Evolutionary conservation across 2,797 vertebrate genomes (phyloP), one percentile per base, ranked within the genome.

Genomic region (Falco columbarius): DNA sequence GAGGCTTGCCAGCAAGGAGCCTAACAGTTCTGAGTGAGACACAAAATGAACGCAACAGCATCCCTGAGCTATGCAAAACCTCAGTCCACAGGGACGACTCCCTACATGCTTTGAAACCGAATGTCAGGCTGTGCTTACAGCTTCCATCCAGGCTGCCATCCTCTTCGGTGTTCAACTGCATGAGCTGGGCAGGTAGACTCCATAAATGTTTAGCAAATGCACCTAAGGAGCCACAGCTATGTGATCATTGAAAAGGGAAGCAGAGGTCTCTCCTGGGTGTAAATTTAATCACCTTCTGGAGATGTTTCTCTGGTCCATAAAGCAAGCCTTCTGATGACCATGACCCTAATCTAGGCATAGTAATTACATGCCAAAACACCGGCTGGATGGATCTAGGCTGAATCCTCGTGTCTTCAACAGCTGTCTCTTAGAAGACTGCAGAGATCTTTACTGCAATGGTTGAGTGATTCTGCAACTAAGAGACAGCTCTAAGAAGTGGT

Each of bases 1-100:
- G 36, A 71, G 6, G 5, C 75, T 86, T 90, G 54, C 40, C 68
- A 74, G 14, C 0, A 0, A 89, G 52, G 51, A 72, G 12, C 7
- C 65, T n/a, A 51, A 10, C 29, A 27, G 21, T 22, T 44, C 44
- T 56, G 14, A 86, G 7, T 0, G 0, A 81, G 54, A 54, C 10
- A 32, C 26, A 76, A 59, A 89, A 75, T 10, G 51, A 63, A 54
- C 0, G 5, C 51, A 82, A 23, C 20, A 76, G 7, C 67, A 70
- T 5, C 44, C 40, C 51, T 51, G 52, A 81, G 56, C 42, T 51
- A 58, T 44, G 49, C 20, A 79, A 89, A 68, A 19, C 58, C 47
- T 68, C 46, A 68, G 9, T 18, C 29, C 42, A 6, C 4, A 15
- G 63, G 24, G 30, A 80, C 3, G 1, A 17, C 14, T 70, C 27